Base-by-base conservation (phyloP, 2,888 invertebrate species). In the Amblyjoppa proteus region DNA sequence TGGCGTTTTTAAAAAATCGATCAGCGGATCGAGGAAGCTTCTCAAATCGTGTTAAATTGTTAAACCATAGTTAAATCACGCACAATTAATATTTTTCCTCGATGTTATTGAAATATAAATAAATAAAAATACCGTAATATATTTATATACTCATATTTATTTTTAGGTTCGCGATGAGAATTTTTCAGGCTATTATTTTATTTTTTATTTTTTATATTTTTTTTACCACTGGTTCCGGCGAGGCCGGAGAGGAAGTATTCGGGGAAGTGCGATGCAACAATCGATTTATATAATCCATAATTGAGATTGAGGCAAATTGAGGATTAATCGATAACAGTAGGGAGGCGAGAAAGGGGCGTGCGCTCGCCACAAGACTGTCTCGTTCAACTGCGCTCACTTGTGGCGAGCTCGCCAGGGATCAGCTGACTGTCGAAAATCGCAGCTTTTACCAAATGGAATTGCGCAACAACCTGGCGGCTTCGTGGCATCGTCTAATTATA, bases 221-320 rank as follows among this genome's bases (percentile, higher is more conserved):
- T n/a, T 78, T 82, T 89, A 90, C 89, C 89, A 81, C 85, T 31
- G 81, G 87, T 70, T 88, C 88, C 68, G 89, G 87, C 77, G 90
- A 89, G 28, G 84, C 78, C 13, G 76, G 51, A 49, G 70, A 70
- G 13, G 86, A 84, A n/a, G 87, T 80, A 58, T 83, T 89, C 13
- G 87, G 83, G 6, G 85, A 86, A 56, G 88, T 68, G 34, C 91
- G 90, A 82, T 91, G 88, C 61, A 92, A 83, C 41, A 92, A 85
- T 70, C 90, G 91, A 89, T 92, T 91, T 81, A 92, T 91, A 80
- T 91, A 92, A 45, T 92, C 92, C 92, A 92, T 92, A 49, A 73
- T 16, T 25, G 66, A 58, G 7, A 56, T 41, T 38, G 7, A 25
- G n/a, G 9, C 0, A 16, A 49, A 49, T 49, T 13, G 28, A 25